These are phyloP conservation scores for Anagrus nilaparvatae DNA, from an alignment of 1,140 invertebrate species.

Conservation along the genomic window DNA sequence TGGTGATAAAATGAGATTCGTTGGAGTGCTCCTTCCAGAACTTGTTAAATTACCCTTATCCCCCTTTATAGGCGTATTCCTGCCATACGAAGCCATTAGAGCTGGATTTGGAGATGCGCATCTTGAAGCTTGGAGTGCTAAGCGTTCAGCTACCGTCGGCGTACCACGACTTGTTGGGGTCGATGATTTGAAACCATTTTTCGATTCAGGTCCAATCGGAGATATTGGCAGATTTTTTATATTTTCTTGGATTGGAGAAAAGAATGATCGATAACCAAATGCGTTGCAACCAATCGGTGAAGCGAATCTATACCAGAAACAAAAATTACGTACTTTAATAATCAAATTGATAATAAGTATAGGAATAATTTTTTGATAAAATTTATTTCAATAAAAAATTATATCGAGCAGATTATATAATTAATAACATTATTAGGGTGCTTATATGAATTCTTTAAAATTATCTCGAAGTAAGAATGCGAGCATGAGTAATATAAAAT, in stretches of 20 bases:
- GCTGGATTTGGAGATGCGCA: constrained; percentile 18
- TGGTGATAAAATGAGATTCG: constrained; percentile 46
- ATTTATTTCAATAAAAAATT: not conserved
- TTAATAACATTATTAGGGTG: constrained; percentile 1
- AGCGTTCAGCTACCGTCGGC: constrained; percentile 26
- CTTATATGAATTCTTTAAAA: too few relatives aligned
- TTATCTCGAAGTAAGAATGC: too few relatives aligned
- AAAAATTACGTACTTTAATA: too few relatives aligned
- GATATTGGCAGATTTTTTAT: constrained; percentile 29
- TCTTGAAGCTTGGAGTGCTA: constrained; percentile 21
- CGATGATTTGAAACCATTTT: constrained; percentile 29
- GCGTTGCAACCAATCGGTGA: constrained; percentile 30
- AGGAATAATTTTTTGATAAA: not conserved
- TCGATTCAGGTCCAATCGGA: constrained; percentile 27
- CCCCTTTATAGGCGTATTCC: constrained; percentile 15
- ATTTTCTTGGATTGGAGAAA: constrained; percentile 24
- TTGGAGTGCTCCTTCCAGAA: constrained; percentile 26
- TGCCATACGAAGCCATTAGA: constrained; percentile 13
- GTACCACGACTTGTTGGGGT: constrained; percentile 23
- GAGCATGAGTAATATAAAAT: too few relatives aligned
- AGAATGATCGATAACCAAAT: constrained; percentile 36
- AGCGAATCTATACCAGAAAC: constrained; percentile 35
- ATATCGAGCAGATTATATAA: not conserved
- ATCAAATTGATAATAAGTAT: not conserved
- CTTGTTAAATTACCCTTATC: not conserved